phyloP scores from a whole-genome alignment of 2,797 vertebrate species.

The Heterohyrax brucei region DNA sequence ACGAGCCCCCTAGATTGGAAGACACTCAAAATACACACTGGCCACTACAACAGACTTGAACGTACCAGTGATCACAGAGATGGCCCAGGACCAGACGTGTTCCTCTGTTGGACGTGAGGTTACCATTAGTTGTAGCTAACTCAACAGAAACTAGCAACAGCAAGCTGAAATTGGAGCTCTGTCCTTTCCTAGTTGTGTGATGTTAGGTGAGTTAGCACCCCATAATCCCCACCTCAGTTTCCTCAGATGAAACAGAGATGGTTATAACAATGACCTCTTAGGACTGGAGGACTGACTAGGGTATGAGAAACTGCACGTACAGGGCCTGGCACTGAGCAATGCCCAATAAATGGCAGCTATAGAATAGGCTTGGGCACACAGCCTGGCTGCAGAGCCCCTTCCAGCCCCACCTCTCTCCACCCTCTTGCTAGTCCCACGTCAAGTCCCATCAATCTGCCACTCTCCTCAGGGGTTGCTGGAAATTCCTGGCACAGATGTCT shows the following conservation, averaged over 20 bases:
- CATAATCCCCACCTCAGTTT: constrained; percentile 26
- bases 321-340: constrained; percentile 23
- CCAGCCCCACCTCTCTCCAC: neutral
- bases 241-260: neutral
- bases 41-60: neutral
- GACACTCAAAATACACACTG: neutral
- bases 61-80: neutral
- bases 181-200: constrained; percentile 35
- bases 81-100: neutral
- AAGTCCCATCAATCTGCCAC: constrained; percentile 82
- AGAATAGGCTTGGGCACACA: constrained; percentile 66
- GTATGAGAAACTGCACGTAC: constrained; percentile 47
- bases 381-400: constrained; percentile 29
- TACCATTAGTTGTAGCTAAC: neutral
- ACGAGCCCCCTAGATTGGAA: neutral
- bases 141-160: neutral
- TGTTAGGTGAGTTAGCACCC: constrained; percentile 21
- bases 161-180: neutral
- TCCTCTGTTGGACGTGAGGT: neutral
- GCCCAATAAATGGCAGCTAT: constrained; percentile 58
- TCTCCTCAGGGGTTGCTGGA: constrained; percentile 76
- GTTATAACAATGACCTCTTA: constrained; percentile 5
- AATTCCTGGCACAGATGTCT: constrained; percentile 81
- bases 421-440: constrained; percentile 69
- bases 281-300: neutral